A percentile compares a stretch with the other conserved stretches of the same genome.
Conservation (phyloP, 2,888 invertebrate genomes). For the Linnaemya tessellans region DNA sequence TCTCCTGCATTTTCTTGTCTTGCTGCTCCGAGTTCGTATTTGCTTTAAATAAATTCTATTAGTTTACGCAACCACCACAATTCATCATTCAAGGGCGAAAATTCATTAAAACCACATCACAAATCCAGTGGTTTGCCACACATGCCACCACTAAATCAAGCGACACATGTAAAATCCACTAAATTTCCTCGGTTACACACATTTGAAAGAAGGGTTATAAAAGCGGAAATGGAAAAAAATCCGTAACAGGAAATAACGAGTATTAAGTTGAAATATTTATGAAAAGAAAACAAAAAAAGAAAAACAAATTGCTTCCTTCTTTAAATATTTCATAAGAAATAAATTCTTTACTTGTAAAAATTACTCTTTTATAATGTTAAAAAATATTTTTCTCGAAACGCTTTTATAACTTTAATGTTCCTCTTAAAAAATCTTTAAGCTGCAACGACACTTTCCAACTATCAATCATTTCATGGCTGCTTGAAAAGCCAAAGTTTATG, state of each 20-base stretch:
- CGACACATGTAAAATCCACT: constrained; percentile 12
- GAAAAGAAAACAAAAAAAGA: neutral
- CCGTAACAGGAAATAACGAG: constrained; percentile 13
- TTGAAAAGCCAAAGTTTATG: neutral
- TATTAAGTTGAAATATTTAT: neutral
- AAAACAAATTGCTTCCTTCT: neutral
- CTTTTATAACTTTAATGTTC: neutral
- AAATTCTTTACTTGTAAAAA: too few species aligned
- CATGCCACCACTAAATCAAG: constrained; percentile 33
- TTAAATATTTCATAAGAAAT: neutral
- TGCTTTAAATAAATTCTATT: constrained; percentile 1
- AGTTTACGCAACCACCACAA: constrained; percentile 1
- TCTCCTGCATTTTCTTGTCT: too few species aligned
- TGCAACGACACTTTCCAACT: neutral
- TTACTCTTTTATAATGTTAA: neutral
- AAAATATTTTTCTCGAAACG: neutral
- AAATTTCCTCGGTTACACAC: neutral
- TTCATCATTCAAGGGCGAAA: constrained; percentile 3
- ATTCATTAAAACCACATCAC: constrained; percentile 20
- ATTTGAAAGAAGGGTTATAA: neutral
- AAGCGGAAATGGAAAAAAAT: constrained; percentile 40
- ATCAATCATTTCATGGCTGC: constrained; percentile 2
- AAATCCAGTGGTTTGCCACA: constrained; percentile 35
- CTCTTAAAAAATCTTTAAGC: neutral
- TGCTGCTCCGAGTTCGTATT: neutral